phyloP scores from a whole-genome alignment of 2,797 vertebrate genomes.

The Acanthurus lineatus region DNA sequence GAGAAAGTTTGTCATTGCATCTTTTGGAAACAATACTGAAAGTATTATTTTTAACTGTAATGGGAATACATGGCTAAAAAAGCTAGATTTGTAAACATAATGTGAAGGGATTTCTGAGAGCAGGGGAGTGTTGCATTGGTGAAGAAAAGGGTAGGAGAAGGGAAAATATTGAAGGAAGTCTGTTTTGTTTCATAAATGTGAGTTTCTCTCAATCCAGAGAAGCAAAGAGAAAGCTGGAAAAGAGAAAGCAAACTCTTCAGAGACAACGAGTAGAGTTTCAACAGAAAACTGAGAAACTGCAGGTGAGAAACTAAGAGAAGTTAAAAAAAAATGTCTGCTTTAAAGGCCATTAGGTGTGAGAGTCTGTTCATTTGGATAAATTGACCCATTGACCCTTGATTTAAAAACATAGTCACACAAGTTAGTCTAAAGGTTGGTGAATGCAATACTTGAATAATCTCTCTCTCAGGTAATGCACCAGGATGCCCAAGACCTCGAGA shows the following conservation, averaged over 20 bases:
- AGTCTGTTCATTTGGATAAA: not conserved
- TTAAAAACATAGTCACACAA: not conserved
- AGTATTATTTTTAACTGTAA: not conserved
- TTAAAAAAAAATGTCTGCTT: not conserved
- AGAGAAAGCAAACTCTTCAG: conserved; percentile 78
- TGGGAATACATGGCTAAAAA: not conserved
- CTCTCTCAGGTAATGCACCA: conserved; percentile 8
- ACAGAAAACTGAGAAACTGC: conserved; percentile 32
- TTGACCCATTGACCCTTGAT: not conserved
- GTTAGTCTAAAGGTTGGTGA: not conserved
- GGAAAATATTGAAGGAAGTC: not conserved
- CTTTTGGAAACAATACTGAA: not conserved
- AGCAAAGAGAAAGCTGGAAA: conserved; percentile 72
- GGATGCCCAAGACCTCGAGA: conserved; percentile 9
- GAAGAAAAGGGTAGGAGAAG: not conserved
- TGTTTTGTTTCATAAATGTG: conserved; percentile 11
- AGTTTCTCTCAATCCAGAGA: conserved; percentile 69
- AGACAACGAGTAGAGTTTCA: conserved; percentile 83
- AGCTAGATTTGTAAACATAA: not conserved
- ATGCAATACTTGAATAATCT: not conserved
- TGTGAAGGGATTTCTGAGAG: not conserved
- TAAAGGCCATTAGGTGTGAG: not conserved
- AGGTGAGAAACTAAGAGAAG: conserved; percentile 41
- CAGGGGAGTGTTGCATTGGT: not conserved
- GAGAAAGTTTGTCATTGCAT: conserved; percentile 46